A percentile compares a stretch with the other conserved stretches of the same genome.
Evolutionary conservation across 53 echinoderm and acorn worm species (phyloP).

Genomic region (Astropecten irregularis): DNA sequence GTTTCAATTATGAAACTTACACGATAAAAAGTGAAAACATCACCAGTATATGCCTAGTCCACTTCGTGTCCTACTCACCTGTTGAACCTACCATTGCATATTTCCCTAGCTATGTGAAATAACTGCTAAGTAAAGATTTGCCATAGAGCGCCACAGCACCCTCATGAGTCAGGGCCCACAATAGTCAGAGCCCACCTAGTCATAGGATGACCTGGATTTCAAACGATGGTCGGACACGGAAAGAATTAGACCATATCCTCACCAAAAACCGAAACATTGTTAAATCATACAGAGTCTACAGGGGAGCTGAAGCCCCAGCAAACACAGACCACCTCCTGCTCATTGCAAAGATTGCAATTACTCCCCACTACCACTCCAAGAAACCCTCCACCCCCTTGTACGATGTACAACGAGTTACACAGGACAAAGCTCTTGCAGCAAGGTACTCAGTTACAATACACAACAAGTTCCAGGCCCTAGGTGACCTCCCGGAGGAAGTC

Average conservation of each 20-base stretch:
- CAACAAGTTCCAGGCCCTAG: background rate
- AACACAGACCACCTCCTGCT: background rate
- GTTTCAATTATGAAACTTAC: no score
- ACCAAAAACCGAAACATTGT: background rate
- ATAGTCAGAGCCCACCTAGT: no score
- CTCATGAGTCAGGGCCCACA: no score
- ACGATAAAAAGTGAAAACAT: no score
- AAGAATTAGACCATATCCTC: background rate
- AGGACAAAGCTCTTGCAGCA: background rate
- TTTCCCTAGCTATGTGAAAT: no score
- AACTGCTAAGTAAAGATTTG: no score
- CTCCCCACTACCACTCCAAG: background rate
- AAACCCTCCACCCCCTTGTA: background rate
- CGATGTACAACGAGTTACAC: background rate
- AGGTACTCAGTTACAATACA: background rate
- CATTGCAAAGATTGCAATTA: background rate
- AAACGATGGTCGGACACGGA: background rate
- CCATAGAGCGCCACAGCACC: no score
- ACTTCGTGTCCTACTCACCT: no score
- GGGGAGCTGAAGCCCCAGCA: slow-evolving; percentile 6
- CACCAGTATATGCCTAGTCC: no score
- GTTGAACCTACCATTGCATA: no score
- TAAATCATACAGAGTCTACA: background rate
- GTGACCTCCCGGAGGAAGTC: background rate
- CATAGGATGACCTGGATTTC: slow-evolving; percentile 5